Evolutionary conservation across 2,888 invertebrate species (phyloP), one percentile per base, ranked within the genome.

Genomic region (Idaea dimidiata): DNA sequence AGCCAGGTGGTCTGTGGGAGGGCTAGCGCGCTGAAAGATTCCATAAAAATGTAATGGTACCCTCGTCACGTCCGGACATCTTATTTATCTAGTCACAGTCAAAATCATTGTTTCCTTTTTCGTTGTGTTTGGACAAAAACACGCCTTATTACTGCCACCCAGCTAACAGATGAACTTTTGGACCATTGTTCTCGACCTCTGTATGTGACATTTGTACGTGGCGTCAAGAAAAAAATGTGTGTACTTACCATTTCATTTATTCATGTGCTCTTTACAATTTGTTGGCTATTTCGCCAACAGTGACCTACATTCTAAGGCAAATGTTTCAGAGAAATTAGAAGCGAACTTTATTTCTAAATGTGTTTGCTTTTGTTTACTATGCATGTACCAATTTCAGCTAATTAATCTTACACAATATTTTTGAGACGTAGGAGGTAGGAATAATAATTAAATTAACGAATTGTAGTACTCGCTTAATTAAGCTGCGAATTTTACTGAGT

Each of bases 1-100:
- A 79, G 75, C 77, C 87, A 88, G 86, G 85, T 87, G 85, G 80
- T 79, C 77, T 71, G 77, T 76, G 75, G 73, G 73, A 69, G 68
- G 76, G 74, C 77, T 74, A 75, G 76, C 76, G 76, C 79, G 80
- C 82, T 87, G 83, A 88, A 87, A 87, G 87, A 87, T 87, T 87
- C 88, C 81, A 85, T 88, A 89, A 90, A 89, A 89, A 84, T 84
- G 84, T 87, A 87, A 87, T 86, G 83, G 81, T 81, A 90, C 90
- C 91, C 91, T 88, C 83, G 86, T 91, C 91, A 91, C 87, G 86
- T 84, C 75, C 81, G 82, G 87, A 88, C 89, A 85, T 89, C 87
- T 89, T 90, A 90, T 90, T 91, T 91, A 89, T 90, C 89, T 90
- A 89, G 88, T 87, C 88, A 87, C 84, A 82, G 82, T 82, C 84